Evolutionary conservation across 92 coral and sea anemone species (phyloP).

Genomic region (Micromussa lordhowensis): DNA sequence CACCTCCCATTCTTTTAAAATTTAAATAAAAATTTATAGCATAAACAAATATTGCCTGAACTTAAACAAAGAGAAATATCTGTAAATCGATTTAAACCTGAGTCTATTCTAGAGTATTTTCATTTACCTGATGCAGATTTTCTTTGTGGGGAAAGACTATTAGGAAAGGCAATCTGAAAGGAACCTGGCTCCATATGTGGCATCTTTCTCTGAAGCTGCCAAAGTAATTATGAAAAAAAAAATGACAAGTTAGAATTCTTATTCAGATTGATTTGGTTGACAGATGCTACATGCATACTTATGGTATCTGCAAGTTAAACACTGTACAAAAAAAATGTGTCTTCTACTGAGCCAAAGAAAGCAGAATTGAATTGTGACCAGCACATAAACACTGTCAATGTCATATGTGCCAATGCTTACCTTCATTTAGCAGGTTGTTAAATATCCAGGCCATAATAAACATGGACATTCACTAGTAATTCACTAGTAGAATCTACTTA

Average conservation of each 20-base stretch:
- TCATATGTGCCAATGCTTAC: too few species aligned
- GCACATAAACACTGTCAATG: too few species aligned
- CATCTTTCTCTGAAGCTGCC: slow-evolving; percentile 85
- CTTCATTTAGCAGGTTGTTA: too few species aligned
- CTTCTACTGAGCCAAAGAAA: too few species aligned
- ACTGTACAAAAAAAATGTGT: too few species aligned
- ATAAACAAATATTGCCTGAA: not conserved
- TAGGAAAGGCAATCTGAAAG: slow-evolving; percentile 50
- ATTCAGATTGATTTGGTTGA: not conserved
- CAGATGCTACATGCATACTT: not conserved
- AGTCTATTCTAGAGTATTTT: not conserved
- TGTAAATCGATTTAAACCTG: not conserved
- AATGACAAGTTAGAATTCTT: not conserved
- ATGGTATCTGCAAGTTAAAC: too few species aligned
- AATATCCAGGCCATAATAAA: too few species aligned
- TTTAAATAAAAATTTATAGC: too few species aligned
- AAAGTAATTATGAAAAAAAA: not conserved
- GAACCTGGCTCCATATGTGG: slow-evolving; percentile 68
- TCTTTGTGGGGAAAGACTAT: slow-evolving; percentile 36
- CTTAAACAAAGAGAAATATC: not conserved
- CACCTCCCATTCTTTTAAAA: too few species aligned
- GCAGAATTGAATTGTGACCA: too few species aligned
- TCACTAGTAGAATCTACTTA: too few species aligned
- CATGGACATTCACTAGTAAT: too few species aligned
- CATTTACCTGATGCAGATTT: slow-evolving; percentile 62